phyloP scores from a whole-genome alignment of 2,888 invertebrate species.

The Ormia ochracea region DNA sequence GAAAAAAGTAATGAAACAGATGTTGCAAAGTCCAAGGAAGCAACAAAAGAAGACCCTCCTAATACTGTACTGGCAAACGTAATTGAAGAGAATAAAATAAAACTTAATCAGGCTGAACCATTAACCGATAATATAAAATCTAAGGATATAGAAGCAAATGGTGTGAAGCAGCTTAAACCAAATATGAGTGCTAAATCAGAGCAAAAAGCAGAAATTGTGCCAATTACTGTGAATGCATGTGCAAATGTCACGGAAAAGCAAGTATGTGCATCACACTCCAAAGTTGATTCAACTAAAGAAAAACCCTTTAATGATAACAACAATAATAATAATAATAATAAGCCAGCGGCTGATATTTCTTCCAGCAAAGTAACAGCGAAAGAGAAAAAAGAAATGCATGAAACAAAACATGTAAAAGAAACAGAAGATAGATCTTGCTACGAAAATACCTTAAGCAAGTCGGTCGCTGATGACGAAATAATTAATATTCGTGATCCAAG shows the following conservation, averaged over 20 bases:
- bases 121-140: not conserved
- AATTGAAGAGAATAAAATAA: not conserved
- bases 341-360: not conserved
- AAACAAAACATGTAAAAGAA: not conserved
- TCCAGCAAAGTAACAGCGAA: not conserved
- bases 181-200: not conserved
- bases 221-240: not conserved
- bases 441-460: not conserved
- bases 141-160: not conserved
- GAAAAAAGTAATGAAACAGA: constrained; percentile 9
- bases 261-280: not conserved
- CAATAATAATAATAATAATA: constrained; percentile 13
- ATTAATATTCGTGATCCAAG: constrained; percentile 44
- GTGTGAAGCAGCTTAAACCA: not conserved
- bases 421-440: not conserved
- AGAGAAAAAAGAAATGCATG: not conserved
- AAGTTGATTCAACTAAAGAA: not conserved
- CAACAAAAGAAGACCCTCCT: not conserved
- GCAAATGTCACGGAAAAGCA: not conserved
- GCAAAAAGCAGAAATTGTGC: not conserved
- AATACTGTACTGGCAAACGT: not conserved
- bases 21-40: not conserved
- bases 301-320: not conserved
- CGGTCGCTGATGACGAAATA: constrained; percentile 6
- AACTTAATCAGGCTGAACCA: not conserved